phyloP scores from a whole-genome alignment of 1,140 invertebrate genomes.

The Aphelenchoides fujianensis region DNA sequence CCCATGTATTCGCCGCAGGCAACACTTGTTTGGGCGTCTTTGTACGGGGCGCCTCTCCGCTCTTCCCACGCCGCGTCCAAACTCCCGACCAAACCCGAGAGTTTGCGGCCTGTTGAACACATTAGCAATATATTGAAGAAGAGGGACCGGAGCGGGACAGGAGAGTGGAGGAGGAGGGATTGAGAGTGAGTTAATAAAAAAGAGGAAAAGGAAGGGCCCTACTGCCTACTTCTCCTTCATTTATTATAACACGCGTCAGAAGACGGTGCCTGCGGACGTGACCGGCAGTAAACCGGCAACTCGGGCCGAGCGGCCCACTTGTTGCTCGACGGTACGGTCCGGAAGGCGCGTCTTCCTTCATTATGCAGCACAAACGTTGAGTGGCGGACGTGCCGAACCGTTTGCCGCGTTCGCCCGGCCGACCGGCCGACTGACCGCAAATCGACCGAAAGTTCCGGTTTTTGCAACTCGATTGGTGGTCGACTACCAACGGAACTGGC shows the following conservation, averaged over 20 bases:
- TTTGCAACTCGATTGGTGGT: too few species aligned
- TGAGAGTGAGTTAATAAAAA: too few species aligned
- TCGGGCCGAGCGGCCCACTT: background rate
- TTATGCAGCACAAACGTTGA: background rate
- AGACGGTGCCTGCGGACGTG: background rate
- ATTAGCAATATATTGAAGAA: background rate
- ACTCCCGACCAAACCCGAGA: background rate
- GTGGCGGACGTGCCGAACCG: background rate
- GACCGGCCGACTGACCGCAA: too few species aligned
- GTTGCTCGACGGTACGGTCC: background rate
- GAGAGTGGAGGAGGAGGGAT: too few species aligned
- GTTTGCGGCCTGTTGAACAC: background rate
- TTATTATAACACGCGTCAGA: background rate
- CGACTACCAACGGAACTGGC: background rate
- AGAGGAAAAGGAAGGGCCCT: background rate
- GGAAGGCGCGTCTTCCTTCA: conserved; percentile 2
- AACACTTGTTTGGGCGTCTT: too few species aligned
- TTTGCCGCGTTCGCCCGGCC: background rate
- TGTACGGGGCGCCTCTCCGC: background rate
- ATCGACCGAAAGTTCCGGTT: too few species aligned
- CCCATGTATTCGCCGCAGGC: background rate
- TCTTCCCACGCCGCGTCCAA: background rate
- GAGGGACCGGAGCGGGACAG: too few species aligned
- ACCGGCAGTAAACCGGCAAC: background rate
- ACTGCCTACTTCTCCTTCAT: background rate